Base-by-base conservation (phyloP, 1,140 invertebrate genomes). In the Halesus radiatus region DNA sequence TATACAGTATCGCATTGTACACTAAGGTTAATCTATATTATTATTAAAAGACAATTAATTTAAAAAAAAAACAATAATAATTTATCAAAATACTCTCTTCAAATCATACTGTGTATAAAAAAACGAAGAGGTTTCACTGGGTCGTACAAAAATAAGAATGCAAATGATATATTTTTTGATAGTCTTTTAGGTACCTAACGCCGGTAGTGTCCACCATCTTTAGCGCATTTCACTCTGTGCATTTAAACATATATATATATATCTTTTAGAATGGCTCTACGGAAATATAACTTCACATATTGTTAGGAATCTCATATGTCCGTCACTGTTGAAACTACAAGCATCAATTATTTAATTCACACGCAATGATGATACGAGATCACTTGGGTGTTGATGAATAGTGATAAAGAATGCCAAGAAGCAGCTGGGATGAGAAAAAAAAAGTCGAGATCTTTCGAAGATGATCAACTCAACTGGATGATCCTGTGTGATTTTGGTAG, bases 61-160 rank as follows among this genome's bases (percentile, higher is more conserved):
- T 3, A 13, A 22, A 56, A 13, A 22, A 56, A 22, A 60, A 20
- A 60, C 20, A 18, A 56, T 23, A 60, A 60, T 22, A 60, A 20
- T 60, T 60, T 60, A 45, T 23, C 7, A 60, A 60, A 60, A 13
- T 60, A n/a, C 16, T 22, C 18, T 60, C 23, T 60, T 20, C 56
- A 60, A 60, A 60, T 32, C 13, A n/a, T 66, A 29, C n/a, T 18
- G 23, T 16, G 26, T 66, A 32, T 5, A 45, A 45, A 45, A 45
- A 66, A 66, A 66, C 1, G 29, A 52, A 50, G 37, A 70, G 37
- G 18, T 70, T 70, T 70, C 66, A 70, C 66, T 70, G 66, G 18
- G 32, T 50, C 37, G 16, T 70, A 45, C 18, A 70, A 70, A 70
- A 70, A 20, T 70, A 50, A 70, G 32, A 70, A 70, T 70, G 66